Base-by-base conservation (phyloP, 2,888 invertebrate genomes). In the Agrochola lychnidis region DNA sequence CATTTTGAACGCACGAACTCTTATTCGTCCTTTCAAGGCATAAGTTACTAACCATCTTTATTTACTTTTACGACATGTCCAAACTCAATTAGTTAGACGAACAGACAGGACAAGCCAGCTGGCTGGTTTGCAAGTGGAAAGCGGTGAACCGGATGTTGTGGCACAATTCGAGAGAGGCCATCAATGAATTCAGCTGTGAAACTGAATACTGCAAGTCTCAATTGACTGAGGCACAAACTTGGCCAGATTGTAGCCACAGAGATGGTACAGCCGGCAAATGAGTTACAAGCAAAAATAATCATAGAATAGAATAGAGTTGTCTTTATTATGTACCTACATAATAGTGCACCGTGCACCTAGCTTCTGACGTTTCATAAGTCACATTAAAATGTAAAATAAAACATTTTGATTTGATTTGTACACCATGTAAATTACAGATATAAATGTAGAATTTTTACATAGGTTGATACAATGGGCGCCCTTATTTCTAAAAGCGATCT, bases 101-200 rank as follows among this genome's bases (percentile, higher is more conserved):
- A 40, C 16, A 48, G 2, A 25, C 22, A 22, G 9, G 14, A 53
- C 4, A 78, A 40, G 22, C 1, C 22, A 61, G n/a, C n/a, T 61
- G 36, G 6, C 7, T 7, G n/a, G 6, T 30, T 69, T 62, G 45
- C 42, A 62, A 7, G 42, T 9, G 12, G 25, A 12, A 25, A 61
- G 68, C 25, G 36, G 6, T 12, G 22, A 77, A 45, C 53, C 36
- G 40, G 22, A 2, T 53, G 14, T 70, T 70, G 53, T 53, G 16
- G 53, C 25, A 40, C 19, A 61, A 61, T 36, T 78, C 51, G 19
- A 25, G 36, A 57, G 48, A 63, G 53, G 51, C 12, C 25, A 51
- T 56, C 53, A 30, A 78, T 53, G 42, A 78, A 62, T 61, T 79
- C 45, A 62, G 45, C 61, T 48, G 77, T 61, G 61, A 62, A 78